Evolutionary conservation across 2,888 invertebrate species (phyloP), one percentile per base, ranked within the genome.

Genomic region (Standfussiana lucernea): DNA sequence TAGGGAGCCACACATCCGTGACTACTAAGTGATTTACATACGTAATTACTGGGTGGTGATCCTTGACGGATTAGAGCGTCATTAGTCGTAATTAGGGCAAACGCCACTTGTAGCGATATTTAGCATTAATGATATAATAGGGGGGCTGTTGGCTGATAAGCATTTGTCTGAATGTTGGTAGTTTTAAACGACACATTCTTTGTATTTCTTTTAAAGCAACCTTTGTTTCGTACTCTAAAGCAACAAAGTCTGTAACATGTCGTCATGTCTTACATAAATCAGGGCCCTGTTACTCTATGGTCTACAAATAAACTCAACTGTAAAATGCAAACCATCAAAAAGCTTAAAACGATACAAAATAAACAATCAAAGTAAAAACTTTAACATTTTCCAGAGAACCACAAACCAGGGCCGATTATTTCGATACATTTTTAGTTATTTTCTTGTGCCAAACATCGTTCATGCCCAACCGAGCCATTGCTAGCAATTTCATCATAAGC

Each of bases 341-440:
- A 59, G 18, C 32, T 59, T 59, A 21, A 59, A 59, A 21, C 32
- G 21, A 71, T 79, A 28, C 35, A 68, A 82, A 80, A 64, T 50
- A 53, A 82, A 75, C 62, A 65, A 64, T 53, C 53, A 15, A 69
- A 68, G 77, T 79, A 68, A 70, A 76, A 64, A 45, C 72, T 79
- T 70, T n/a, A 83, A 78, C 40, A 64, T 67, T 79, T 83, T 40
- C 35, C 72, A 75, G 47, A n/a, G 64, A 74, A 86, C 86, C 75
- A 53, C 81, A 75, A 71, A 71, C 70, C 75, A 42, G 70, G 42
- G 64, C 42, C 71, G 74, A 70, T 50, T 47, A 24, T 70, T 80
- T 53, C 56, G 61, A 85, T 77, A 85, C 72, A 85, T 75, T 86
- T 85, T 82, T 15, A 32, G 18, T 10, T 61, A 61, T 35, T 35